Evolutionary conservation across 2,888 invertebrate species (phyloP).

Genomic region (Sminthurides aquaticus): DNA sequence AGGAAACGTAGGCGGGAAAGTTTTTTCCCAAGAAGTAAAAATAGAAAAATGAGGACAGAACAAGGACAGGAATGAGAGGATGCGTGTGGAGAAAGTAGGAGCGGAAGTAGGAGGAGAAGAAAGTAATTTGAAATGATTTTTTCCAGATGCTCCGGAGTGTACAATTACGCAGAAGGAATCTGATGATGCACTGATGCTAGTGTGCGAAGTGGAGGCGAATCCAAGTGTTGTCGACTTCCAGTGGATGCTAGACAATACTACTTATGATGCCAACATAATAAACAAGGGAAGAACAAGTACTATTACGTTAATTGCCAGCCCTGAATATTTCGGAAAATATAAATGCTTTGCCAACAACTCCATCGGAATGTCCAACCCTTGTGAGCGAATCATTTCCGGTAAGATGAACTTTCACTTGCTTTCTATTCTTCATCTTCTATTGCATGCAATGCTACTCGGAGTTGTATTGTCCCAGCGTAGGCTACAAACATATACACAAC

Average conservation of each 20-base stretch:
- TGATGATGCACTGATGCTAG: constrained; percentile 66
- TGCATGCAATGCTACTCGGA: neutral
- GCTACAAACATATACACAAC: neutral
- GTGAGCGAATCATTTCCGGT: constrained; percentile 54
- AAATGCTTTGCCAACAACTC: constrained; percentile 77
- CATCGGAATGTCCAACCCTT: constrained; percentile 59
- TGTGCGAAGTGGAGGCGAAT: constrained; percentile 74
- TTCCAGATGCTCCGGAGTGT: constrained; percentile 74
- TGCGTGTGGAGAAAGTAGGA: constrained; percentile 4
- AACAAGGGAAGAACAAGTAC: constrained; percentile 54
- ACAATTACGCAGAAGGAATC: constrained; percentile 65
- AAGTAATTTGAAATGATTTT: constrained; percentile 18
- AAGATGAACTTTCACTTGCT: constrained; percentile 32
- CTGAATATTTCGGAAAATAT: constrained; percentile 66
- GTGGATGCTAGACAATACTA: constrained; percentile 77
- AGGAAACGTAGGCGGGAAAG: too few relatives aligned
- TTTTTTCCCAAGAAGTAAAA: too few relatives aligned
- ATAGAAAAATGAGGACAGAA: too few relatives aligned
- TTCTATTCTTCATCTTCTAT: neutral
- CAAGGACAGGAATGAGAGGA: too few relatives aligned
- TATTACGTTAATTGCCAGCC: constrained; percentile 57
- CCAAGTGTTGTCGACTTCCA: constrained; percentile 68
- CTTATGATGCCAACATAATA: constrained; percentile 62
- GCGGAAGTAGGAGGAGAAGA: neutral
- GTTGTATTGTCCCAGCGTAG: neutral